phyloP scores from a whole-genome alignment of 2,888 invertebrate species.

The Xylocampa areola region DNA sequence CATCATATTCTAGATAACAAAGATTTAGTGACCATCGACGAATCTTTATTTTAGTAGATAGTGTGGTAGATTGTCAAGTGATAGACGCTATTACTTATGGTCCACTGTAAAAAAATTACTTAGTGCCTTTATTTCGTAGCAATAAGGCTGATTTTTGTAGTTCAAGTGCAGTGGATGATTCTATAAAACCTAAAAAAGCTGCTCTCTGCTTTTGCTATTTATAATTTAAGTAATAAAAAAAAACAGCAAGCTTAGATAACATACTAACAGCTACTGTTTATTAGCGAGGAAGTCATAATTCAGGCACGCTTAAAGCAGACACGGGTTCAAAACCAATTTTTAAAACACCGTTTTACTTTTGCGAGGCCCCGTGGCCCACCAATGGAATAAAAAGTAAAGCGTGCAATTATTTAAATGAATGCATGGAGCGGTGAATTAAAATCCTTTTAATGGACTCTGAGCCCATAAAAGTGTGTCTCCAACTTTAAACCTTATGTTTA shows the following conservation, averaged over 20 bases:
- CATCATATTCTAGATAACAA: too few species aligned
- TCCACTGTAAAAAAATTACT: too few species aligned
- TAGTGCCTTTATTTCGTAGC: too few species aligned
- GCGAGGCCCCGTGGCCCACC: slow-evolving; percentile 25
- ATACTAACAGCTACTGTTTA: slow-evolving; percentile 25
- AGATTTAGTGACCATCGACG: too few species aligned
- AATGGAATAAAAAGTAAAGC: slow-evolving; percentile 22
- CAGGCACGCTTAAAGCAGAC: slow-evolving; percentile 48
- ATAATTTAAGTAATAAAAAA: background rate
- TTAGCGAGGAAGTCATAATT: slow-evolving; percentile 48
- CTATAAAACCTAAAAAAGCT: too few species aligned
- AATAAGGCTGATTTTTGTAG: too few species aligned
- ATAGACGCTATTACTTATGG: too few species aligned
- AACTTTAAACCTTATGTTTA: slow-evolving; percentile 31
- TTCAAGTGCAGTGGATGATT: too few species aligned
- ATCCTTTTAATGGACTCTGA: slow-evolving; percentile 56
- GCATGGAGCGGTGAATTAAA: slow-evolving; percentile 51
- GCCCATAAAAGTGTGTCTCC: slow-evolving; percentile 41
- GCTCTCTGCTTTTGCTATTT: background rate
- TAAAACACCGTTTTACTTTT: slow-evolving; percentile 46
- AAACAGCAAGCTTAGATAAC: background rate
- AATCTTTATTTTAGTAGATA: too few species aligned
- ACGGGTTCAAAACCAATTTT: slow-evolving; percentile 49
- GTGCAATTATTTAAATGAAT: slow-evolving; percentile 61
- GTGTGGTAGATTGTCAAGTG: too few species aligned